phyloP scores from a whole-genome alignment of 2,797 vertebrate genomes.

The Micrastur ruficollis region DNA sequence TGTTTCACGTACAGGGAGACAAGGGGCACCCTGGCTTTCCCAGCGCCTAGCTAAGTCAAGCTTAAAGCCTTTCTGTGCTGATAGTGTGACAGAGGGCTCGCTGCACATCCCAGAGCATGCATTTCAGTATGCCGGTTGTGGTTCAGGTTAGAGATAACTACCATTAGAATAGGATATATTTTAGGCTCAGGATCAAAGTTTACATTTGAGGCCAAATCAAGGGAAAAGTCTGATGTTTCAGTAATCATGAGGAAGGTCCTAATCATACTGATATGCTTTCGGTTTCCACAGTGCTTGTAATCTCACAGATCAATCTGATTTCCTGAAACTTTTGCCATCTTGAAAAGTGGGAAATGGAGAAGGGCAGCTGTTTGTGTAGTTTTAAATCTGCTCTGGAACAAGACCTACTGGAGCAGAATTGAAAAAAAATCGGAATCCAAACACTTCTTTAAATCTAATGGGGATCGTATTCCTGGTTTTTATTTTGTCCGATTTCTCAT shows the following conservation, averaged over 20 bases:
- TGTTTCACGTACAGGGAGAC: not conserved
- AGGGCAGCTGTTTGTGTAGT: not conserved
- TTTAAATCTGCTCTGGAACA: not conserved
- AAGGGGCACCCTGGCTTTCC: not conserved
- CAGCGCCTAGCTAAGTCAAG: not conserved
- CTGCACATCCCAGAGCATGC: not conserved
- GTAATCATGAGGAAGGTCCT: not conserved
- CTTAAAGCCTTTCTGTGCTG: not conserved
- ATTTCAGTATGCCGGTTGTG: not conserved
- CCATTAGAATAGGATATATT: not conserved
- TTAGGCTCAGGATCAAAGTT: slow-evolving; percentile 41
- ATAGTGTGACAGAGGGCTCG: not conserved
- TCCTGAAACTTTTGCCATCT: not conserved
- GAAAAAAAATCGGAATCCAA: not conserved
- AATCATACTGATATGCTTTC: not conserved
- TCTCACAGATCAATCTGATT: slow-evolving; percentile 28
- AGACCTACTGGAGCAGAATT: not conserved
- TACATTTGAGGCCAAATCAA: slow-evolving; percentile 5
- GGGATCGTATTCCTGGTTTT: not conserved
- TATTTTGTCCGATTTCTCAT: not conserved
- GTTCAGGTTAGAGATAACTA: slow-evolving; percentile 20
- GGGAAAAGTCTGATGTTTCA: slow-evolving; percentile 3
- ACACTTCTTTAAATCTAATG: not conserved
- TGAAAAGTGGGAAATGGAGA: slow-evolving; percentile 1
- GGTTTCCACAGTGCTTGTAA: not conserved